Evolutionary conservation across 1,140 invertebrate genomes (phyloP).

Genomic region (Ostrea edulis): DNA sequence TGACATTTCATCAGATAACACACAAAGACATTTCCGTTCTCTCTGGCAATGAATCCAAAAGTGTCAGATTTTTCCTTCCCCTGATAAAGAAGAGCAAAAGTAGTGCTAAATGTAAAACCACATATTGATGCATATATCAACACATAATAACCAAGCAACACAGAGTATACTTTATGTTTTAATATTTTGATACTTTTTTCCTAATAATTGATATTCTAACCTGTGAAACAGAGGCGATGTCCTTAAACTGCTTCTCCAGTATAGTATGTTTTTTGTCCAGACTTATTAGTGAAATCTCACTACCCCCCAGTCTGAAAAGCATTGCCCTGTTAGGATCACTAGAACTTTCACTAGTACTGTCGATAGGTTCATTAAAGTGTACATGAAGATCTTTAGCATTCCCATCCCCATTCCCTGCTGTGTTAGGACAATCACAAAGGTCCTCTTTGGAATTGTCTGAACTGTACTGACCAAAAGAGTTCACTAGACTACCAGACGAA

Average conservation of each 20-base stretch:
- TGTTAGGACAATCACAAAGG: conserved; percentile 41
- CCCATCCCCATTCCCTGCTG: conserved; percentile 41
- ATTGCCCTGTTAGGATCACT: conserved; percentile 90
- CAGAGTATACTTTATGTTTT: too few relatives aligned
- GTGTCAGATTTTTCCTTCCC: conserved; percentile 90
- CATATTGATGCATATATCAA: too few relatives aligned
- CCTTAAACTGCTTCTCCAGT: conserved; percentile 91
- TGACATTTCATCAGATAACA: conserved; percentile 95
- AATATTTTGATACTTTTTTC: too few relatives aligned
- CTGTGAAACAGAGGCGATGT: conserved; percentile 93
- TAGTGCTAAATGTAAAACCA: not conserved
- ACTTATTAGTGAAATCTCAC: conserved; percentile 93
- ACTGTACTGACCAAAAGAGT: conserved; percentile 40
- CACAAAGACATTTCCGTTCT: conserved; percentile 86
- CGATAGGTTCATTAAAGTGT: conserved; percentile 50
- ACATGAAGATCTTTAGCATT: conserved; percentile 50
- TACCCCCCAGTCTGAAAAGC: conserved; percentile 91
- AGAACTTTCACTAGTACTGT: conserved; percentile 23
- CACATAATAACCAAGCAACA: too few relatives aligned
- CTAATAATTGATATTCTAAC: conserved; percentile 72
- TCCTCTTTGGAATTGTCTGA: conserved; percentile 44
- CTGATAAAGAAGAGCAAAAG: conserved; percentile 76
- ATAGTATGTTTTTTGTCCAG: conserved; percentile 94
- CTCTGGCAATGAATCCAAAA: conserved; percentile 95
- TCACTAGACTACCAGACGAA: conserved; percentile 44